Evolutionary conservation across 92 coral and sea anemone genomes (phyloP).

Genomic region (Palythoa caribaeorum): DNA sequence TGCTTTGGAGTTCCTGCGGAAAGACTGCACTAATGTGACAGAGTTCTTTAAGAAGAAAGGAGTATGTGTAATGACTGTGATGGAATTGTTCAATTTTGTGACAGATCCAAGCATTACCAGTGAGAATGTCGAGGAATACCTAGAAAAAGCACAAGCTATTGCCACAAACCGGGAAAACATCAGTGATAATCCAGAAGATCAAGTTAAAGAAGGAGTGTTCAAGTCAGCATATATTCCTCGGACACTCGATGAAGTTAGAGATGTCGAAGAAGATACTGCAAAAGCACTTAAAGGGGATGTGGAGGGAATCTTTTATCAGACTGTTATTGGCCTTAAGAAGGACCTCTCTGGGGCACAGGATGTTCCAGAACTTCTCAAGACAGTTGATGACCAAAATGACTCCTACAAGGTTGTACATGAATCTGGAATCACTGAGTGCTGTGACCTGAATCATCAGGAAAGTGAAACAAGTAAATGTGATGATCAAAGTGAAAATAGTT

Average conservation of each 20-base stretch:
- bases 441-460: not conserved
- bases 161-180: slow-evolving; percentile 75
- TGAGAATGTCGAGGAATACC: slow-evolving; percentile 88
- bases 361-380: slow-evolving; percentile 74
- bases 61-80: slow-evolving; percentile 97
- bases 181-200: slow-evolving; percentile 67
- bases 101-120: slow-evolving; percentile 95
- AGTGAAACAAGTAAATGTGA: slow-evolving; percentile 36
- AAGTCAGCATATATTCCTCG: slow-evolving; percentile 94
- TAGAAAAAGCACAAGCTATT: slow-evolving; percentile 88
- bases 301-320: slow-evolving; percentile 88
- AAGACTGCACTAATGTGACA: slow-evolving; percentile 93
- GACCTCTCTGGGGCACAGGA: slow-evolving; percentile 92
- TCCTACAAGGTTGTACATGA: not conserved
- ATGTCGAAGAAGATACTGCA: slow-evolving; percentile 86
- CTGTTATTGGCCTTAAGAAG: slow-evolving; percentile 89
- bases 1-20: slow-evolving; percentile 92
- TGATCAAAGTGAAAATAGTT: slow-evolving; percentile 61
- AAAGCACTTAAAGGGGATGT: slow-evolving; percentile 79
- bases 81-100: slow-evolving; percentile 95
- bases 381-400: not conserved
- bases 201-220: slow-evolving; percentile 91
- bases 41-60: slow-evolving; percentile 97
- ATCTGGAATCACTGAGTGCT: not conserved
- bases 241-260: slow-evolving; percentile 91